These are phyloP conservation scores for Dallia pectoralis DNA, from an alignment of 2,797 vertebrate genomes.

Conservation along the genomic window DNA sequence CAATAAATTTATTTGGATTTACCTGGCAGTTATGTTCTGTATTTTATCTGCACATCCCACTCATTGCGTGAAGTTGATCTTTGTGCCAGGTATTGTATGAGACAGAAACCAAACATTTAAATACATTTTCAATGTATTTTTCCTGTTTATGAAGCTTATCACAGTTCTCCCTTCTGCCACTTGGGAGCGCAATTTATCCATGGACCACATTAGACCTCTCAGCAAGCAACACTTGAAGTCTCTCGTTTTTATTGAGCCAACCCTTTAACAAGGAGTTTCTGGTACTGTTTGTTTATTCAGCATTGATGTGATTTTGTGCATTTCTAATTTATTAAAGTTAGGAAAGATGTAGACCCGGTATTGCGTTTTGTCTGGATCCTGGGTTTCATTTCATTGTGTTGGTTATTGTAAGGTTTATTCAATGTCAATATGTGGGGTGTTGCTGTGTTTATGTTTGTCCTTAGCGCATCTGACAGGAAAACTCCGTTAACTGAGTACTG, in stretches of 20 bases:
- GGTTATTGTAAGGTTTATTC: slow-evolving; percentile 4
- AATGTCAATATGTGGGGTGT: slow-evolving; percentile 24
- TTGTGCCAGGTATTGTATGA: background rate
- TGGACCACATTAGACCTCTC: background rate
- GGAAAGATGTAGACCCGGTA: background rate
- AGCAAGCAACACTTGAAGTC: background rate
- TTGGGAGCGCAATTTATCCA: slow-evolving; percentile 63
- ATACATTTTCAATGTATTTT: background rate
- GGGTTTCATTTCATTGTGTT: background rate
- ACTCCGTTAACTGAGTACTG: slow-evolving; percentile 19
- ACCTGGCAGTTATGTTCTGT: slow-evolving; percentile 17
- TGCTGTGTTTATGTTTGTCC: slow-evolving; percentile 17
- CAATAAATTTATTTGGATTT: slow-evolving; percentile 82
- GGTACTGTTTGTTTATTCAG: background rate
- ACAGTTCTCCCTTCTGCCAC: slow-evolving; percentile 41
- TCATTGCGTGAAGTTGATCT: too few species aligned
- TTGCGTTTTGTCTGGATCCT: background rate
- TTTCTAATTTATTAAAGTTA: background rate
- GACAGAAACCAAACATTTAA: background rate
- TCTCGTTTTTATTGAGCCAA: background rate
- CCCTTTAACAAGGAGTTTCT: background rate
- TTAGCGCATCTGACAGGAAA: slow-evolving; percentile 50
- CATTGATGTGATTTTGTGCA: background rate
- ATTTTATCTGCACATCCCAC: background rate
- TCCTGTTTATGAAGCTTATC: background rate